Percentiles rank a stretch among this genome's conserved stretches.
Conservation (phyloP, 2,113 vertebrate genomes). For the Boulengeromyrus knoepffleri region DNA sequence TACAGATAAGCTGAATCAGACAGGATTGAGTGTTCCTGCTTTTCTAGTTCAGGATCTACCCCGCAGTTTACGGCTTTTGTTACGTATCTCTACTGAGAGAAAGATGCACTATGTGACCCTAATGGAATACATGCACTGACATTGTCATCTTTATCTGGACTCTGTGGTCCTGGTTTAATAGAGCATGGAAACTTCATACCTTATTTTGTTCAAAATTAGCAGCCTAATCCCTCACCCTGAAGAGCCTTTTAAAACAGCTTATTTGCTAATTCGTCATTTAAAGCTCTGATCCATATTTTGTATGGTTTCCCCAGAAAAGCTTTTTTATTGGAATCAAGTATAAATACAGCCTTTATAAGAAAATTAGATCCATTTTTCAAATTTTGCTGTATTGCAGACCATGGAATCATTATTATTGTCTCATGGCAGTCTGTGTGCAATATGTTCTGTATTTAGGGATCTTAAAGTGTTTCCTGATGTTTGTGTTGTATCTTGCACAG, state of each 20-base stretch:
- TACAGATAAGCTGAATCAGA: not conserved
- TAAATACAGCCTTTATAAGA: not conserved
- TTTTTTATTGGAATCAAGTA: too few species aligned
- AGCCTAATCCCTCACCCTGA: not conserved
- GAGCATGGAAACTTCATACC: not conserved
- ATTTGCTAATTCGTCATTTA: not conserved
- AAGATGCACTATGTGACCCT: conserved; percentile 20
- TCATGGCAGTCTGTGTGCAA: not conserved
- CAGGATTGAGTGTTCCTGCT: conserved; percentile 14
- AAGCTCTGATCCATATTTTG: not conserved
- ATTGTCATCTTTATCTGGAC: not conserved
- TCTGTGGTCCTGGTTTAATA: not conserved
- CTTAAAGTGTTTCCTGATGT: not conserved
- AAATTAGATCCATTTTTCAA: not conserved
- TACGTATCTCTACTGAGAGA: conserved; percentile 26
- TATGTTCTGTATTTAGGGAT: not conserved
- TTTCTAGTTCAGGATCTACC: conserved; percentile 28
- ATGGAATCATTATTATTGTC: not conserved
- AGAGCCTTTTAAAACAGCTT: not conserved
- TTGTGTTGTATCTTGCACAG: not conserved
- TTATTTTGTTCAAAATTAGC: not conserved
- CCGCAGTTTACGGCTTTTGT: conserved; percentile 24
- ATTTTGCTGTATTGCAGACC: not conserved
- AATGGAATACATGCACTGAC: not conserved
- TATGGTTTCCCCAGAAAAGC: not conserved